Percentiles rank a stretch among this genome's conserved stretches.
Evolutionary conservation across 2,113 vertebrate genomes (phyloP).

Genomic region (Callospermophilus lateralis): DNA sequence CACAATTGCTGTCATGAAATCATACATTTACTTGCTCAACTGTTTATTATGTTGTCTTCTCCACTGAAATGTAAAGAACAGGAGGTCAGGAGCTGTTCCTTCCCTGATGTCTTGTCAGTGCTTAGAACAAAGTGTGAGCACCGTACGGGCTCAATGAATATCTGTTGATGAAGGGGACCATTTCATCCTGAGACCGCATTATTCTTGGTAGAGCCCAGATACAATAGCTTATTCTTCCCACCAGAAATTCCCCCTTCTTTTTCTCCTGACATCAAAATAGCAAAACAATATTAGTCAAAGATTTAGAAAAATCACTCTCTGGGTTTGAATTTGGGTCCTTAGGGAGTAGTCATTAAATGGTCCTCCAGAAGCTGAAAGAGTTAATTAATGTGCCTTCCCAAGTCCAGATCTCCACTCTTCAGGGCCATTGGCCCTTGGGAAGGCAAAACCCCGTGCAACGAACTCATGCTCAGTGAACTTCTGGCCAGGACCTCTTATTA

Average conservation of each 20-base stretch:
- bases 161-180: background rate
- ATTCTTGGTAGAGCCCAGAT: background rate
- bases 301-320: conserved; percentile 37
- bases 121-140: background rate
- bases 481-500: conserved; percentile 58
- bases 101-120: background rate
- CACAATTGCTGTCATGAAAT: background rate
- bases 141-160: background rate
- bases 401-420: background rate
- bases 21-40: background rate
- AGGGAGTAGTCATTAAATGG: background rate
- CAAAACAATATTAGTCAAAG: conserved; percentile 27
- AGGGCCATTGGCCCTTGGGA: background rate
- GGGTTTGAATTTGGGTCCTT: background rate
- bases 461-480: background rate
- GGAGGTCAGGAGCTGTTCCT: background rate
- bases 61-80: background rate
- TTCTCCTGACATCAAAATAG: conserved; percentile 12
- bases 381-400: background rate
- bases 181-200: background rate
- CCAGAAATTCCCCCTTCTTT: background rate
- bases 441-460: background rate
- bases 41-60: background rate
- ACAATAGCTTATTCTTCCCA: background rate
- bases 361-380: conserved; percentile 25